Evolutionary conservation across 2,888 invertebrate genomes (phyloP).

Genomic region (Homarus gammarus): DNA sequence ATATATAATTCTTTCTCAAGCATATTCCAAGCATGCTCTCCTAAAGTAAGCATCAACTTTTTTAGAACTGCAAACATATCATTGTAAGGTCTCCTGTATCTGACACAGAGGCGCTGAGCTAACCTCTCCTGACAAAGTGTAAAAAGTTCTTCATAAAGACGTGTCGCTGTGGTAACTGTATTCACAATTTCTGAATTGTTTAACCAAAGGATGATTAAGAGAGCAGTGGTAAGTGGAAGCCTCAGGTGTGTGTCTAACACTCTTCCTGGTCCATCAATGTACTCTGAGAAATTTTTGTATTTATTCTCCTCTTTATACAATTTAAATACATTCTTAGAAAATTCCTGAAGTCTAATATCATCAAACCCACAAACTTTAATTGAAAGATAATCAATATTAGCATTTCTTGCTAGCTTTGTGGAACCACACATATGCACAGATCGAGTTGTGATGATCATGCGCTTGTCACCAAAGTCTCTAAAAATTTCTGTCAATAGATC

Average conservation of each 20-base stretch:
- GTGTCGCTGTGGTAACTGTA: background rate
- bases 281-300: background rate
- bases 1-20: background rate
- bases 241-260: slow-evolving; percentile 1
- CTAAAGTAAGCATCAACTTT: background rate
- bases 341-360: background rate
- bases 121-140: background rate
- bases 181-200: slow-evolving; percentile 12
- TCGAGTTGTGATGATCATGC: slow-evolving; percentile 15
- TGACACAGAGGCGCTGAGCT: background rate
- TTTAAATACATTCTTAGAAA: background rate
- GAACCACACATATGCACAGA: background rate
- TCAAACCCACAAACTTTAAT: background rate
- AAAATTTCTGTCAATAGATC: slow-evolving; percentile 21
- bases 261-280: slow-evolving; percentile 20
- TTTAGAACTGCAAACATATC: background rate
- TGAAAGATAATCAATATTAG: background rate
- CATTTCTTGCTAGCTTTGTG: background rate
- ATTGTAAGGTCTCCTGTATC: background rate
- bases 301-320: background rate
- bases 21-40: slow-evolving; percentile 30
- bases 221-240: slow-evolving; percentile 15
- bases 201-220: slow-evolving; percentile 20
- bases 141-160: slow-evolving; percentile 27
- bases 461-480: background rate